phyloP scores from a whole-genome alignment of 2,797 vertebrate species.

The Chaetodon trifasciatus region DNA sequence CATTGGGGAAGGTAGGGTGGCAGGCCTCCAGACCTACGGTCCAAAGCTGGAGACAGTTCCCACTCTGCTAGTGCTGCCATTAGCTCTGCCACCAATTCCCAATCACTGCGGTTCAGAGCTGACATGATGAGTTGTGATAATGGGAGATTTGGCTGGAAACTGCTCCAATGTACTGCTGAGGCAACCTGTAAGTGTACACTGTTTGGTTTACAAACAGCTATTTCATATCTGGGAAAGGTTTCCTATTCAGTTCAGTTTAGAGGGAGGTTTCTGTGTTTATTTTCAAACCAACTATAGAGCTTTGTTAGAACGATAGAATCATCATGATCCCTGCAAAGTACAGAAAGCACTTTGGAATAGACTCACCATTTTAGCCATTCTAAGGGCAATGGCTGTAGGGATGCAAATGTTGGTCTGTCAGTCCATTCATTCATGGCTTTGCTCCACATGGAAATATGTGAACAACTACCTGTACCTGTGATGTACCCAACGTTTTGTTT shows the following conservation, averaged over 20 bases:
- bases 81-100: background rate
- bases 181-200: background rate
- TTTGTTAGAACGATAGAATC: background rate
- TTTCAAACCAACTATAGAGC: background rate
- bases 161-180: background rate
- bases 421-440: too few relatives aligned
- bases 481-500: too few relatives aligned
- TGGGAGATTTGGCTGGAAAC: constrained; percentile 2
- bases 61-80: background rate
- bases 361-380: too few relatives aligned
- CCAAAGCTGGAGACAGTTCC: background rate
- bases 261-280: background rate
- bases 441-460: too few relatives aligned
- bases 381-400: too few relatives aligned
- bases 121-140: constrained; percentile 8
- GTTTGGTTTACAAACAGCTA: background rate
- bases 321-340: too few relatives aligned
- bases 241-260: background rate
- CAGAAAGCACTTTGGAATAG: too few relatives aligned
- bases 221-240: background rate
- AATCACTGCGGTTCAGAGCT: background rate
- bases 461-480: too few relatives aligned
- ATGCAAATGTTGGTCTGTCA: too few relatives aligned
- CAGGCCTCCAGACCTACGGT: background rate
- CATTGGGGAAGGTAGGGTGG: background rate